These are phyloP conservation scores for Penaeus vannamei DNA, from an alignment of 1,140 invertebrate species.

Conservation along the genomic window DNA sequence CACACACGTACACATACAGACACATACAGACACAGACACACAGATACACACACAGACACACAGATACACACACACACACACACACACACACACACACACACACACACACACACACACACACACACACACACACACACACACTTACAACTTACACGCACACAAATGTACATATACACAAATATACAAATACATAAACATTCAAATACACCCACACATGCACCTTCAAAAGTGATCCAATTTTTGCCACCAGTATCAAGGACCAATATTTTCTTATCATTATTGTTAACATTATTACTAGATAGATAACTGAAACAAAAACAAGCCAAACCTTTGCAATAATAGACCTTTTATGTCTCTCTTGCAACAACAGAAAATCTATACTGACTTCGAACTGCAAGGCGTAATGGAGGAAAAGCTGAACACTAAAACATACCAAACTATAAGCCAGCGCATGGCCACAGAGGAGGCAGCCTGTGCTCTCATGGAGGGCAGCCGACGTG, in stretches of 20 bases:
- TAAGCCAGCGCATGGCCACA: conserved; percentile 94
- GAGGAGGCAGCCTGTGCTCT: conserved; percentile 96
- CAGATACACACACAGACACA: neutral
- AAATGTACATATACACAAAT: neutral
- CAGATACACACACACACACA: neutral
- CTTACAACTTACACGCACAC: neutral
- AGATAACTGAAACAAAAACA: neutral
- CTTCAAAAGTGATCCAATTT: neutral
- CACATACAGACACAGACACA: conserved; percentile 9
- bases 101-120: neutral
- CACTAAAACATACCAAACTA: conserved; percentile 95
- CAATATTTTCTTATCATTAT: too few species aligned
- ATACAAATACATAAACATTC: conserved; percentile 27
- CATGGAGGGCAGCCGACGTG: conserved; percentile 81
- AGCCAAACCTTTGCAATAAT: conserved; percentile 9
- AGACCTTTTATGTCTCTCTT: conserved; percentile 69
- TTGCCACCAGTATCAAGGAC: too few species aligned
- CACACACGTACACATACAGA: neutral
- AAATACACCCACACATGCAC: conserved; percentile 29
- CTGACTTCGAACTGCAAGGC: conserved; percentile 98
- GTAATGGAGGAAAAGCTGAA: conserved; percentile 98
- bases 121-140: neutral
- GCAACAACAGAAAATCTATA: conserved; percentile 91
- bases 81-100: neutral
- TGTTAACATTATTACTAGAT: too few species aligned